Conservation (phyloP, 2,797 vertebrate genomes). For the Poliocrania exsul region DNA sequence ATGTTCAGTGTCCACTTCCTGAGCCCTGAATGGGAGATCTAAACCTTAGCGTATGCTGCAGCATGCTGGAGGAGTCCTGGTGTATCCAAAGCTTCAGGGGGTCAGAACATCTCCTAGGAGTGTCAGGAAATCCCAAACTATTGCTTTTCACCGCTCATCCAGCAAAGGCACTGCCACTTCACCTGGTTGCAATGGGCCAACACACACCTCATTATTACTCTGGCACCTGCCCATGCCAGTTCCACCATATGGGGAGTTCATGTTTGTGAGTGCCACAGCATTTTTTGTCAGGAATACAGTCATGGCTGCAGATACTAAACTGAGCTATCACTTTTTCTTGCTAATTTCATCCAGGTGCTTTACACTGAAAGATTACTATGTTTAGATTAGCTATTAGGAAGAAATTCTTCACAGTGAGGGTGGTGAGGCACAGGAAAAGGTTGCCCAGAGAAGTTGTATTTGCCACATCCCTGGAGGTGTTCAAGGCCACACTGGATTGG, state of each 20-base stretch:
- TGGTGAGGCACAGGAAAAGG: not conserved
- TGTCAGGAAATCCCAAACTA: not conserved
- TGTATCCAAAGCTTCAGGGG: not conserved
- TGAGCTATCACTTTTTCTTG: not conserved
- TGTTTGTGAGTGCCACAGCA: not conserved
- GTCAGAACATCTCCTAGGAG: not conserved
- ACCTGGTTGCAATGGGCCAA: not conserved
- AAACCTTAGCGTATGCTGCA: not conserved
- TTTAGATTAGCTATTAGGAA: not conserved
- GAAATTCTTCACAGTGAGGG: not conserved
- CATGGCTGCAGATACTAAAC: not conserved
- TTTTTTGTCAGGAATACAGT: not conserved
- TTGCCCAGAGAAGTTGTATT: not conserved
- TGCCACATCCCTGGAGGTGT: not conserved
- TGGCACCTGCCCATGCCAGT: not conserved
- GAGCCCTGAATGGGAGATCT: not conserved
- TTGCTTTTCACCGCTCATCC: not conserved
- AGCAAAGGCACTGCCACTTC: not conserved
- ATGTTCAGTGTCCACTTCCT: not conserved
- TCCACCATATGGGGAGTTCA: fast-evolving
- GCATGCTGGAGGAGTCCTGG: not conserved
- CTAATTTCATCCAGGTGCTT: not conserved
- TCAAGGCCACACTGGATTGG: not conserved
- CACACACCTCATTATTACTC: fast-evolving
- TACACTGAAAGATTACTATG: not conserved